Base-by-base conservation (phyloP, 1,140 invertebrate species). In the Dinoponera quadriceps region DNA sequence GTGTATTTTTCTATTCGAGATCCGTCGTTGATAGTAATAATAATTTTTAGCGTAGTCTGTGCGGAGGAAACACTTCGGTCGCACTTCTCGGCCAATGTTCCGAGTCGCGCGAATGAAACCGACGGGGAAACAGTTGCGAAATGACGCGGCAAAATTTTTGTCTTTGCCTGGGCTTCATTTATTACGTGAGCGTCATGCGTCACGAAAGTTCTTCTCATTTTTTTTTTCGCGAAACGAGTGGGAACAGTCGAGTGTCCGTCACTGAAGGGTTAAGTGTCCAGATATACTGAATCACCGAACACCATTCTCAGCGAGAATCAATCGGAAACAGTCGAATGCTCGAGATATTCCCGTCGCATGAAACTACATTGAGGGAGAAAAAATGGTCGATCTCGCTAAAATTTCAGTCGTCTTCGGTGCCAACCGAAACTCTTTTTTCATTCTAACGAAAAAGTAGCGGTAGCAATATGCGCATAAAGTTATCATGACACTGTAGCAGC, bases 1-100 rank as follows among this genome's bases (percentile, higher is more conserved):
- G 25, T 54, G 38, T 80, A 80, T 80, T 80, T 80, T 80, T 80
- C 38, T 71, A 69, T 80, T 69, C 44, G 33, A 11, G 29, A 4
- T 57, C 29, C 14, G 20, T 69, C 66, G 48, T 49, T 25, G 14
- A 18, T 55, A 63, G 33, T n/a, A 27, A 18, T 44, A n/a, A 27
- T 7, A n/a, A n/a, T n/a, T n/a, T n/a, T 3, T 78, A 78, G 49
- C 16, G 25, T 69, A 69, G 13, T 44, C 38, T 25, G 14, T 25
- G 48, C 18, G 59, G 48, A 49, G 5, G n/a, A n/a, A 74, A 51
- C 62, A 16, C 20, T 38, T 77, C 3, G 13, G 1, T 18, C 22
- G 27, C 14, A 63, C n/a, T 27, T 20, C 20, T 20, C 20, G 0
- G 57, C n/a, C 38, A 5, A 63, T 25, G 9, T 77, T 7, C 29